These are phyloP conservation scores for Conger conger DNA, from an alignment of 2,113 vertebrate species.

Conservation along the genomic window DNA sequence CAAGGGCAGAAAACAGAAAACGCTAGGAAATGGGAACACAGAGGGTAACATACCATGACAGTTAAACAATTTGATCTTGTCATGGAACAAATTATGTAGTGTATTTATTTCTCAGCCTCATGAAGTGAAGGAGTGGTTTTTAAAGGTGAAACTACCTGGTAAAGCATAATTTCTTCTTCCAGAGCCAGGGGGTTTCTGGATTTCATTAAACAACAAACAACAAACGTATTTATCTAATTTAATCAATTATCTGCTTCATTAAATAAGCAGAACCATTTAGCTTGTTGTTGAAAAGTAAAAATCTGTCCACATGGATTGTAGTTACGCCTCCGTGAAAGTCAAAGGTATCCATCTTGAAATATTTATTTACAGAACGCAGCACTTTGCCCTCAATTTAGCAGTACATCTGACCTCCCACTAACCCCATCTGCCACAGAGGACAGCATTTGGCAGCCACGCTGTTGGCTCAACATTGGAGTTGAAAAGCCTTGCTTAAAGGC, in stretches of 20 bases:
- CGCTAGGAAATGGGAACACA: too few relatives aligned
- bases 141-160: too few relatives aligned
- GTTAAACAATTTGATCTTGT: too few relatives aligned
- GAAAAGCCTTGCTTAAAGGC: neutral
- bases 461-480: neutral
- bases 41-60: too few relatives aligned
- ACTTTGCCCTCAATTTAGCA: conserved; percentile 3
- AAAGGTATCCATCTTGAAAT: neutral
- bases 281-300: neutral
- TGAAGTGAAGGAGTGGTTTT: conserved; percentile 26
- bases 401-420: neutral
- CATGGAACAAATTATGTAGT: too few relatives aligned
- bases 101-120: conserved; percentile 25
- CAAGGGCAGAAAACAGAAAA: too few relatives aligned
- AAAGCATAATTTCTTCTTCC: neutral
- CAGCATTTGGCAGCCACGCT: neutral
- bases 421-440: neutral
- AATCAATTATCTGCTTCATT: conserved; percentile 48
- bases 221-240: conserved; percentile 46
- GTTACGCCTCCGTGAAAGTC: neutral
- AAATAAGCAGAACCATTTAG: conserved; percentile 44
- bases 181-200: conserved; percentile 30
- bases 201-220: conserved; percentile 24
- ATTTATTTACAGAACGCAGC: neutral
- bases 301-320: neutral